A percentile compares a stretch with the other conserved stretches of the same genome.
Conservation (phyloP, 2,797 vertebrate species). For the Sparidentex hasta region DNA sequence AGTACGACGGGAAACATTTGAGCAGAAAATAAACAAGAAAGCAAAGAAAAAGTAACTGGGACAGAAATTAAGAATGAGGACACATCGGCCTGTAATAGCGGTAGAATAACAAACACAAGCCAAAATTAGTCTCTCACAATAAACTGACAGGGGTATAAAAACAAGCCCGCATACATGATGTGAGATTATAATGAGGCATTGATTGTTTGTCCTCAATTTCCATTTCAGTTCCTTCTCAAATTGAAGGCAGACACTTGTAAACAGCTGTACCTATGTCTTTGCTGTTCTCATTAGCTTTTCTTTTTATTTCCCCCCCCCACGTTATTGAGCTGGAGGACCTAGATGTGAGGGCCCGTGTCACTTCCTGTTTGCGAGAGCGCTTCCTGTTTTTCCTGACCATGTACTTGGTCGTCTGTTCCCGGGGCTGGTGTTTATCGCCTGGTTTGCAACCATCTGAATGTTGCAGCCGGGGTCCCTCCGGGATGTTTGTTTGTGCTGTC, state of each 20-base stretch:
- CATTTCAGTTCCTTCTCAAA: constrained; percentile 82
- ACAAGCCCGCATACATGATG: constrained; percentile 79
- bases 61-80: constrained; percentile 85
- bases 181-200: constrained; percentile 85
- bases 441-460: constrained; percentile 71
- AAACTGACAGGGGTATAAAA: constrained; percentile 85
- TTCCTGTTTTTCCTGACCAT: constrained; percentile 79
- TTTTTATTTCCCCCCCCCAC: constrained; percentile 58
- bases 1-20: constrained; percentile 71
- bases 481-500: constrained; percentile 84
- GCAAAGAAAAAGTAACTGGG: constrained; percentile 77
- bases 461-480: constrained; percentile 71
- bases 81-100: constrained; percentile 80
- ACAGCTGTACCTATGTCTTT: constrained; percentile 82
- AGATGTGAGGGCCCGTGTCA: constrained; percentile 60
- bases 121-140: constrained; percentile 87
- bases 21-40: constrained; percentile 75
- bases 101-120: constrained; percentile 86
- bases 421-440: constrained; percentile 72
- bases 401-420: constrained; percentile 68
- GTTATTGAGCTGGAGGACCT: constrained; percentile 52
- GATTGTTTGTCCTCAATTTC: constrained; percentile 86
- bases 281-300: constrained; percentile 81
- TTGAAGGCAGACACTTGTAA: constrained; percentile 84
- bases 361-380: constrained; percentile 76